A percentile compares a stretch with the other conserved stretches of the same genome.
phyloP scores from a whole-genome alignment of 2,113 vertebrate genomes.

The Circaetus gallicus region DNA sequence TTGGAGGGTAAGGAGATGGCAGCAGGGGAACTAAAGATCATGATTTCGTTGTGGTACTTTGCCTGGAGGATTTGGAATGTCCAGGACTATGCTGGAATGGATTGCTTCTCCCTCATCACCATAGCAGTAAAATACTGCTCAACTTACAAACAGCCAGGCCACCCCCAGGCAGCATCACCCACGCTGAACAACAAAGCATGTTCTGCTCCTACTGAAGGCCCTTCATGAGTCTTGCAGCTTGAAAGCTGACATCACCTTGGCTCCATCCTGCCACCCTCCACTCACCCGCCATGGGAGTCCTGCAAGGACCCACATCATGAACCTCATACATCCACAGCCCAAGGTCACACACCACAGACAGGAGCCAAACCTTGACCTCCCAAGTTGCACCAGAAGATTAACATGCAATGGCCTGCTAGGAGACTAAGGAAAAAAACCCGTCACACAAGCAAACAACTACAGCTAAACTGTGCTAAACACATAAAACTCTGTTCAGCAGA shows the following conservation, averaged over 20 bases:
- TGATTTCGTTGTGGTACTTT: not conserved
- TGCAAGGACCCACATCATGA: not conserved
- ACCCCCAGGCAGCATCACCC: not conserved
- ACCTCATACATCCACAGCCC: not conserved
- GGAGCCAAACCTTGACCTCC: not conserved
- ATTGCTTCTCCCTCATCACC: not conserved
- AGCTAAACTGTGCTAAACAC: not conserved
- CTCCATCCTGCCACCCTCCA: not conserved
- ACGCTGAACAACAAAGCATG: rapidly evolving
- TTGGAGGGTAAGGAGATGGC: not conserved
- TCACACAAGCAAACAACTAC: not conserved
- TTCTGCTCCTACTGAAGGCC: not conserved
- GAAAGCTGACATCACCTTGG: not conserved
- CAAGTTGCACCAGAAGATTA: not conserved
- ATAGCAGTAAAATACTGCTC: not conserved
- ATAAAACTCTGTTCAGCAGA: not conserved
- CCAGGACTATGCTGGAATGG: not conserved
- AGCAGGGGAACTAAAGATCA: not conserved
- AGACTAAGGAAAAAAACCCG: not conserved
- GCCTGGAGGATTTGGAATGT: not conserved
- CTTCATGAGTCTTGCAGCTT: not conserved
- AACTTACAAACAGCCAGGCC: not conserved
- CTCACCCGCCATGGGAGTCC: not conserved
- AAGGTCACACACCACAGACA: not conserved
- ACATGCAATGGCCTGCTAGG: not conserved